Evolutionary conservation across 2,797 vertebrate genomes (phyloP).

Genomic region (Hephaestus fuliginosus): DNA sequence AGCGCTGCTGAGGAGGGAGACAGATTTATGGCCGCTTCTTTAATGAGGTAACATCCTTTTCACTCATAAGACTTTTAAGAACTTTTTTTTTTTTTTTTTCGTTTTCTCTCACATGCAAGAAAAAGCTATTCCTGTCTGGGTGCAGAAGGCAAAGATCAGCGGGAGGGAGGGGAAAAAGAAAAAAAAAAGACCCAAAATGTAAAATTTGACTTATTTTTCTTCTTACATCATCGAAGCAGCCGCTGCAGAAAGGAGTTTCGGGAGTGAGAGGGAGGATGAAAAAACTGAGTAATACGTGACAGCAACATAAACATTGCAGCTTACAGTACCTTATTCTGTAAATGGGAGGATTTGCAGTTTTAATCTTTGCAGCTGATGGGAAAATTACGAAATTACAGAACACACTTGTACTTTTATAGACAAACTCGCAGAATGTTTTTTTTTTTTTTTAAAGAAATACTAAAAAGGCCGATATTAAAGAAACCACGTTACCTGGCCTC

Average conservation of each 20-base stretch:
- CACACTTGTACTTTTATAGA: not conserved
- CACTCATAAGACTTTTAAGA: slow-evolving; percentile 83
- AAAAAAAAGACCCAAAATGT: slow-evolving; percentile 24
- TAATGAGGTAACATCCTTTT: slow-evolving; percentile 89
- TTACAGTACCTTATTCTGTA: slow-evolving; percentile 14
- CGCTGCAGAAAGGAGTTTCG: slow-evolving; percentile 29
- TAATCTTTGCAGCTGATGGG: slow-evolving; percentile 32
- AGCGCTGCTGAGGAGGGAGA: slow-evolving; percentile 80
- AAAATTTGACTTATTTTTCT: slow-evolving; percentile 30
- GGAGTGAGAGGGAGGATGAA: slow-evolving; percentile 62
- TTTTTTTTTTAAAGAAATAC: not conserved
- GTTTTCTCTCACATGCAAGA: slow-evolving; percentile 75
- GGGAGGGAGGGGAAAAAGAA: not conserved
- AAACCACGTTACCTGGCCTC: not conserved
- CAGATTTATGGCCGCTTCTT: slow-evolving; percentile 84
- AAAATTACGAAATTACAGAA: slow-evolving; percentile 21
- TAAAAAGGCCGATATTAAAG: not conserved
- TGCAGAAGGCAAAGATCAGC: not conserved
- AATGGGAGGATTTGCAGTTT: slow-evolving; percentile 45
- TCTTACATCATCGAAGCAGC: slow-evolving; percentile 25
- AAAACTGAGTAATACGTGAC: slow-evolving; percentile 34
- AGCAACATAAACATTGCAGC: slow-evolving; percentile 42
- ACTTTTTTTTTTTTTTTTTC: slow-evolving; percentile 60
- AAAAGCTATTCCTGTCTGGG: slow-evolving; percentile 63
- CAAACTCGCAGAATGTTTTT: not conserved